These are phyloP conservation scores for Syngnathus rostellatus DNA, from an alignment of 2,797 vertebrate genomes.

Conservation along the genomic window DNA sequence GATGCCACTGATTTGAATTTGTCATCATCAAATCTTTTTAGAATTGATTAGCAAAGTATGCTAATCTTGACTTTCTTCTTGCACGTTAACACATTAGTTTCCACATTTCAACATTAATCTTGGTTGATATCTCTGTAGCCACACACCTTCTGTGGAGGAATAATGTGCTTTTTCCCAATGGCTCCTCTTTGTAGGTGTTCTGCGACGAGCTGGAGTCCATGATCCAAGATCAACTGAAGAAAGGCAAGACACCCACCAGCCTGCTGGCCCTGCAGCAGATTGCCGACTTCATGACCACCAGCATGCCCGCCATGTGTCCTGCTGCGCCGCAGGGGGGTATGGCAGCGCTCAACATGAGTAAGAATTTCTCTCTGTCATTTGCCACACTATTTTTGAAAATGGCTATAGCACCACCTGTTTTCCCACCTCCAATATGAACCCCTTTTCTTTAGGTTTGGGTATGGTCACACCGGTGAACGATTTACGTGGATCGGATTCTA, in stretches of 20 bases:
- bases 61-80: too few species aligned
- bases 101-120: too few species aligned
- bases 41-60: not conserved
- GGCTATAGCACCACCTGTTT: not conserved
- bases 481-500: slow-evolving; percentile 92
- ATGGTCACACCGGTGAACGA: slow-evolving; percentile 99
- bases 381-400: not conserved
- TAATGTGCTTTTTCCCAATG: not conserved
- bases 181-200: slow-evolving; percentile 74
- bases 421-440: not conserved
- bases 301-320: slow-evolving; percentile 88
- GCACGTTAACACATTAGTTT: too few species aligned
- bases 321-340: slow-evolving; percentile 93
- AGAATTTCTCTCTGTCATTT: slow-evolving; percentile 50
- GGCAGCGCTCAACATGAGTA: slow-evolving; percentile 97
- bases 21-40: too few species aligned
- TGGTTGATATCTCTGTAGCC: too few species aligned
- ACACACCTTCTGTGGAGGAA: not conserved
- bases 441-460: slow-evolving; percentile 77
- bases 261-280: slow-evolving; percentile 95
- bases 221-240: slow-evolving; percentile 97
- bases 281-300: slow-evolving; percentile 95
- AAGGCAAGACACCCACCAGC: slow-evolving; percentile 94
- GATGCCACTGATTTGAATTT: not conserved
- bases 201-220: slow-evolving; percentile 97